These are phyloP conservation scores for Esox niger DNA, from an alignment of 2,113 vertebrate genomes.

Conservation along the genomic window DNA sequence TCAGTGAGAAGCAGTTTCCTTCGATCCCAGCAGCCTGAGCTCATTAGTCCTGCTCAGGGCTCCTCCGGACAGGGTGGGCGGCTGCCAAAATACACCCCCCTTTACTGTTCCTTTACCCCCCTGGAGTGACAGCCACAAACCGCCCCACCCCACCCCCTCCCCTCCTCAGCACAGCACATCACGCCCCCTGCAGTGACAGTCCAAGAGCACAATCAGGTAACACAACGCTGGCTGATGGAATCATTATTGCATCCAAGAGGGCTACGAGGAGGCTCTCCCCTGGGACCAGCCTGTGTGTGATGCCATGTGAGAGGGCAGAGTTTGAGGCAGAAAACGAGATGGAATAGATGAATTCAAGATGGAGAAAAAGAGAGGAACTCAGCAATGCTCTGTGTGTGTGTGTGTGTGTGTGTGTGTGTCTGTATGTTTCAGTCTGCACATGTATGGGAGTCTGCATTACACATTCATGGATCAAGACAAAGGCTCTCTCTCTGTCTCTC, in stretches of 20 bases:
- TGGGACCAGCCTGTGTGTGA: slow-evolving; percentile 69
- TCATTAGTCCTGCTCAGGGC: slow-evolving; percentile 65
- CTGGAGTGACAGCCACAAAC: slow-evolving; percentile 75
- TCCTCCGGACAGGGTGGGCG: slow-evolving; percentile 55
- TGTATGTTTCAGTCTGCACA: slow-evolving; percentile 1
- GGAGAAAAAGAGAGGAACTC: slow-evolving; percentile 44
- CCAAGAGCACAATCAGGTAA: slow-evolving; percentile 82
- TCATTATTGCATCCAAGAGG: slow-evolving; percentile 83
- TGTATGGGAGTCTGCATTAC: slow-evolving; percentile 28
- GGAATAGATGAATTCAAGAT: slow-evolving; percentile 60
- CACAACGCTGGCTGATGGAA: slow-evolving; percentile 82
- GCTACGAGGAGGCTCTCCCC: slow-evolving; percentile 66
- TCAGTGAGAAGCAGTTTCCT: slow-evolving; percentile 36
- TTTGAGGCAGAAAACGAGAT: slow-evolving; percentile 51
- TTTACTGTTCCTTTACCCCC: slow-evolving; percentile 16
- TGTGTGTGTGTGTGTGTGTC: slow-evolving; percentile 5
- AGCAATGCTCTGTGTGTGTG: slow-evolving; percentile 15
- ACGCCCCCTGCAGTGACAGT: slow-evolving; percentile 73
- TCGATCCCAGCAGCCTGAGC: slow-evolving; percentile 45
- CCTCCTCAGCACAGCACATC: slow-evolving; percentile 42
- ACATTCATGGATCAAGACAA: slow-evolving; percentile 40
- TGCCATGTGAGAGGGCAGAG: slow-evolving; percentile 59
- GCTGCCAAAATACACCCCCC: slow-evolving; percentile 44
- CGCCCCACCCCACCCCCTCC: slow-evolving; percentile 22
- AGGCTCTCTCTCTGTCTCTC: slow-evolving; percentile 18